phyloP scores from a whole-genome alignment of 1,140 invertebrate species.

The Meloidogyne hapla region DNA sequence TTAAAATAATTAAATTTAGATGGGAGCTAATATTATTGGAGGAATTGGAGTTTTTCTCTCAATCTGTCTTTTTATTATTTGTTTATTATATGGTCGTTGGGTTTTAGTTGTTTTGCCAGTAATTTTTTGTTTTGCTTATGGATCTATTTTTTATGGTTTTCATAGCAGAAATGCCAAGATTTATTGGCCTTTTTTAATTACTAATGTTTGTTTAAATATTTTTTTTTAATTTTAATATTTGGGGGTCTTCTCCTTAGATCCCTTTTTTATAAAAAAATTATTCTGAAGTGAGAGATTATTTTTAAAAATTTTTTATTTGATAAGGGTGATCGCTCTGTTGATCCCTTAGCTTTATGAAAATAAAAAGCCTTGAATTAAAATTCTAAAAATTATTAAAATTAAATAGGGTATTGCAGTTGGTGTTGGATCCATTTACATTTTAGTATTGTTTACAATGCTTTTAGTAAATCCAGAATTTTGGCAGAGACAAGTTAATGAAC shows the following conservation, averaged over 20 bases:
- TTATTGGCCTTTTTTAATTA: conserved; percentile 24
- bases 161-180: not conserved
- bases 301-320: too few relatives aligned
- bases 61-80: conserved; percentile 9
- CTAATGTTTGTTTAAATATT: not conserved
- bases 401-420: conserved; percentile 20
- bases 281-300: too few relatives aligned
- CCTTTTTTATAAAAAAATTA: too few relatives aligned
- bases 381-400: not conserved
- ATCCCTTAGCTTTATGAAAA: too few relatives aligned
- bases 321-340: too few relatives aligned
- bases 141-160: conserved; percentile 25
- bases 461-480: conserved; percentile 24
- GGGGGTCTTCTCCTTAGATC: too few relatives aligned
- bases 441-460: conserved; percentile 13
- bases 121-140: conserved; percentile 20
- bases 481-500: conserved; percentile 16
- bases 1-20: conserved; percentile 13
- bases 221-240: not conserved
- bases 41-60: conserved; percentile 5
- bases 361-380: too few relatives aligned
- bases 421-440: conserved; percentile 16
- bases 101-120: conserved; percentile 1
- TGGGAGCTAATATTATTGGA: conserved; percentile 1
- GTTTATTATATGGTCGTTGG: conserved; percentile 5